Evolutionary conservation across 1,140 invertebrate genomes (phyloP), one percentile per base, ranked within the genome.

Genomic region (Riptortus pedestris): DNA sequence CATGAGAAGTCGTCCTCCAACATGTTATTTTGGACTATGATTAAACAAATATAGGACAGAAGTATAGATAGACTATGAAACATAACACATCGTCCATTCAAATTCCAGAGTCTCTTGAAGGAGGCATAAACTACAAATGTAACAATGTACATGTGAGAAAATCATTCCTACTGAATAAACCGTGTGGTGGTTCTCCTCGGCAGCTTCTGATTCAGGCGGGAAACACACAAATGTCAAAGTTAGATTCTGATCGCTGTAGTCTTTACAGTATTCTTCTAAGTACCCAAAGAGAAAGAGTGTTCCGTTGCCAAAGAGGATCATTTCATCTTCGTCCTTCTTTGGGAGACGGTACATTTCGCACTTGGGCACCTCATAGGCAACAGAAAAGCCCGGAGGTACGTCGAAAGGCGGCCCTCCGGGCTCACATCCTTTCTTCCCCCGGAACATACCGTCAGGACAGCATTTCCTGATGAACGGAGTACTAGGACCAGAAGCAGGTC

Each of bases 161-260:
- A 47, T 20, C 3, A 47, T n/a, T 18, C 45, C 45, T 11, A 47
- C 9, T 4, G 45, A 47, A 18, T 47, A 47, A n/a, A 47, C 45
- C 11, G 2, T 68, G 2, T 48, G 66, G n/a, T 68, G 60, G 1
- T 61, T 57, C 0, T 43, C 60, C 1, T 64, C 55, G 0, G 26
- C 38, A 0, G 66, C n/a, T 29, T n/a, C n/a, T n/a, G 20, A 2
- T n/a, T 70, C 66, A 4, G 47, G 27, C 1, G 45, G 45, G 18
- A 65, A 22, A 57, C 75, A 76, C 0, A 73, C 68, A n/a, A 75
- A 5, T 0, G 70, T 72, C 2, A 38, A 62, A 2, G 75, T 67
- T 2, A 52, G 65, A 0, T 62, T 11, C n/a, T 20, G 45, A 2
- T 20, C 4, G 16, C 22, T 47, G n/a, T 47, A n/a, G 16, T 47